Percentiles rank a stretch among this genome's conserved stretches.
Evolutionary conservation across 1,140 invertebrate genomes (phyloP).

Genomic region (Notospermus geniculatus): DNA sequence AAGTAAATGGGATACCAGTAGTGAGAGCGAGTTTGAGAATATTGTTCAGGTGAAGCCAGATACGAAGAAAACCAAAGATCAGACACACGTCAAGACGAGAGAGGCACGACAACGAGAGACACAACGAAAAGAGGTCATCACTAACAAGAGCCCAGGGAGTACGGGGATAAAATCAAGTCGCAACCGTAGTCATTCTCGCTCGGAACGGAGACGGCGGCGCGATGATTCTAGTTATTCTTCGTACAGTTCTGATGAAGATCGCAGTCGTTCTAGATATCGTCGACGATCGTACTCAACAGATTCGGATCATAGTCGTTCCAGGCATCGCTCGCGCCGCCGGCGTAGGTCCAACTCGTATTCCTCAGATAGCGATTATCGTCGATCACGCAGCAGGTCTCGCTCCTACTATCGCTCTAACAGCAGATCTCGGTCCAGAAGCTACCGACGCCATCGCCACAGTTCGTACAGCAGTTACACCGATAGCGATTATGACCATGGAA

Average conservation of each 20-base stretch:
- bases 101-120: background rate
- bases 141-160: no score
- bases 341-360: background rate
- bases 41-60: background rate
- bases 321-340: background rate
- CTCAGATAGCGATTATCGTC: background rate
- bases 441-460: background rate
- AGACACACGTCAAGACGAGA: background rate
- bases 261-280: background rate
- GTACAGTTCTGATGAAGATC: slow-evolving; percentile 1
- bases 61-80: slow-evolving; percentile 4
- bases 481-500: slow-evolving; percentile 1
- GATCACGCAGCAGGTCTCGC: background rate
- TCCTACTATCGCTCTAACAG: background rate
- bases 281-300: background rate
- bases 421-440: background rate
- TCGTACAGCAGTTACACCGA: slow-evolving; percentile 6
- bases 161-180: no score
- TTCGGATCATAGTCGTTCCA: background rate
- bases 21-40: background rate
- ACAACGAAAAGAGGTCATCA: no score
- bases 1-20: slow-evolving; percentile 3
- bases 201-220: no score
- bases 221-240: no score
- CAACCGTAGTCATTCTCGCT: no score